Base-by-base conservation (phyloP, 2,888 invertebrate species). In the Protula sp. region DNA sequence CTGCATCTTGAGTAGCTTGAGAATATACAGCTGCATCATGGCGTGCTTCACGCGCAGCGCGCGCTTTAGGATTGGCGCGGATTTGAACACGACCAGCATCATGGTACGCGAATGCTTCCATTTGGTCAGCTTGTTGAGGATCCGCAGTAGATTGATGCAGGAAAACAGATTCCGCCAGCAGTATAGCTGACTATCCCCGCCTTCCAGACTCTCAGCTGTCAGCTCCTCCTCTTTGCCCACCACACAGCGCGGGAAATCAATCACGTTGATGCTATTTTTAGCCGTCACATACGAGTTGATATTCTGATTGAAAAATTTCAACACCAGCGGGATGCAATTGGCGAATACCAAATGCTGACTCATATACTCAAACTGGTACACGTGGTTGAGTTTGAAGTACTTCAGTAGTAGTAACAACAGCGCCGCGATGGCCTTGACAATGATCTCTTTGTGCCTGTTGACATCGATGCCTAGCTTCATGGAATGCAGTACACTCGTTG, bases 291-390 rank as follows among this genome's bases (percentile, higher is more conserved):
- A 97, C 55, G 90, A 89, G 81, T 91, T 87, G 67, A 98, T 94
- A 75, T 97, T 94, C 82, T 99, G 98, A 82, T 99, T 99, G 81
- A 99, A 92, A 83, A 99, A 99, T 81, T 99, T 99, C 58, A 99
- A 84, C 26, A 99, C 93, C 64, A 99, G 84, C 0, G 99, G 99
- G 81, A 99, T 95, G 78, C 98, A 99, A 81, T 99, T 99, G 61
- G 98, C 98, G 83, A 98, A 98, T 9, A 99, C 95, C 70, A 99
- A 85, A 83, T 99, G 97, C 82, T 99, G 97, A 1, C 94, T 93
- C 89, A 98, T 93, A 79, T 93, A 98, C 83, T 99, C 99, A 84
- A 98, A 99, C 83, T 99, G 99, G 81, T 97, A 99, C 53, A 98
- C 87, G 83, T 99, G 99, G 83, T 97, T 99, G 51, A 90, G 74